Percentiles rank a stretch among this genome's conserved stretches.
phyloP scores from a whole-genome alignment of 2,113 vertebrate species.

The Cisticola juncidis region DNA sequence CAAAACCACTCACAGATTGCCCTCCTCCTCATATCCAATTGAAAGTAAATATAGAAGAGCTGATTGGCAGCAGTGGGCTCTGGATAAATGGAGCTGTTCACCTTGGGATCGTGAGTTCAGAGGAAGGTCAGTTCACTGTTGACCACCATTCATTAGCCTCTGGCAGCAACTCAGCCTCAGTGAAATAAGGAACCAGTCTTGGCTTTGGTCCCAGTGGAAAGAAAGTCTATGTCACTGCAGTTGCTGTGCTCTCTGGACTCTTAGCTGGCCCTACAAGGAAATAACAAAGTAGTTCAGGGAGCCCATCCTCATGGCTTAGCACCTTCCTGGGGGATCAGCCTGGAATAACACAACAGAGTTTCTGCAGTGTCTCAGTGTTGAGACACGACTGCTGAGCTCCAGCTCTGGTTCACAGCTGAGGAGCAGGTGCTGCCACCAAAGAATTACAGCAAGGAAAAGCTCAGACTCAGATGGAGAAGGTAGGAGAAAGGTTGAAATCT shows the following conservation, averaged over 20 bases:
- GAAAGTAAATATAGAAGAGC: background rate
- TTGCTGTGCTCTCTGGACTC: background rate
- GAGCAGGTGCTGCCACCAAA: background rate
- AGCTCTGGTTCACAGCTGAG: background rate
- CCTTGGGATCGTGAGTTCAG: background rate
- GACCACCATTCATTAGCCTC: slow-evolving; percentile 32
- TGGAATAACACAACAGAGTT: fast-evolving
- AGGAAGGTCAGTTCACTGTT: slow-evolving; percentile 22
- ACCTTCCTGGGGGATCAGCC: background rate
- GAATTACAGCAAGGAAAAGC: background rate
- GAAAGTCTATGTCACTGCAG: background rate
- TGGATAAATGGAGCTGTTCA: slow-evolving; percentile 7
- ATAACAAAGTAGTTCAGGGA: background rate
- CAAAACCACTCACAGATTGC: background rate
- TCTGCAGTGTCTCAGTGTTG: background rate
- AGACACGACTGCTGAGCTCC: background rate
- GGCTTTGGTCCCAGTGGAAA: background rate
- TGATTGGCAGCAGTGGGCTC: background rate
- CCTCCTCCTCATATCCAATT: background rate
- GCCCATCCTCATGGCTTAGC: background rate
- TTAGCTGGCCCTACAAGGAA: background rate
- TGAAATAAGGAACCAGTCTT: slow-evolving; percentile 11
- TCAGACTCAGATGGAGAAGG: background rate
- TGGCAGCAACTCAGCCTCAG: background rate
- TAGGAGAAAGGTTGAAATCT: background rate